Conservation (phyloP, 2,888 invertebrate species). For the Eudemis profundana region DNA sequence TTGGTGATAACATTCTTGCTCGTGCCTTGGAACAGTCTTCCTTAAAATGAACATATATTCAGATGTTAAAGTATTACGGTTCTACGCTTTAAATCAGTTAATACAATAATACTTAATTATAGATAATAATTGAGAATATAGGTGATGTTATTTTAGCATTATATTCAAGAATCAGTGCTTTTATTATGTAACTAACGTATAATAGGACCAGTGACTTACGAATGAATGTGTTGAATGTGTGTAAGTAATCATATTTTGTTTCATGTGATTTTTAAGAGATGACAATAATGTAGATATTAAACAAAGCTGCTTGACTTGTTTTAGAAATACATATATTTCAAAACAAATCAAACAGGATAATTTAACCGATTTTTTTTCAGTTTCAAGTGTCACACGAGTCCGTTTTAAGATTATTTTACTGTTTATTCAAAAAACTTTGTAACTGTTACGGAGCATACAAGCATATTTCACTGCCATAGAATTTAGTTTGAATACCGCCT, state of each 20-base stretch:
- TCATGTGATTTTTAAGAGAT: conserved; percentile 39
- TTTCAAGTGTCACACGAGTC: conserved; percentile 19
- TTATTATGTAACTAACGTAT: conserved; percentile 61
- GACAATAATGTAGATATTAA: conserved; percentile 32
- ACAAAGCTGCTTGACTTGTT: conserved; percentile 9
- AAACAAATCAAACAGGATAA: conserved; percentile 11
- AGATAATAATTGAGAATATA: conserved; percentile 46
- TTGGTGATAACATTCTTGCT: conserved; percentile 50
- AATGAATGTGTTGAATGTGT: conserved; percentile 38
- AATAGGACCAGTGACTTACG: conserved; percentile 56
- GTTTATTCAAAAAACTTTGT: not conserved
- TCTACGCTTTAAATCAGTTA: conserved; percentile 79
- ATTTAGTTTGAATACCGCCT: conserved; percentile 10
- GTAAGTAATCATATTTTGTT: conserved; percentile 37
- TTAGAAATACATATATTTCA: conserved; percentile 4
- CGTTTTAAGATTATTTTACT: not conserved
- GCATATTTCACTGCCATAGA: conserved; percentile 20
- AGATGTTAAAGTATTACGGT: conserved; percentile 77
- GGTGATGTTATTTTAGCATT: conserved; percentile 54
- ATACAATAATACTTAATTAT: conserved; percentile 49
- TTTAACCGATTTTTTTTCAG: conserved; percentile 4
- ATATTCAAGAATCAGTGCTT: conserved; percentile 58
- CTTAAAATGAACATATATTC: conserved; percentile 59
- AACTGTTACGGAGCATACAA: conserved; percentile 27
- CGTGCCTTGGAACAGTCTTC: conserved; percentile 77